Percentiles rank a stretch among this genome's conserved stretches.
phyloP scores from a whole-genome alignment of 2,888 invertebrate genomes.

The Phoenoteleia sp. region DNA sequence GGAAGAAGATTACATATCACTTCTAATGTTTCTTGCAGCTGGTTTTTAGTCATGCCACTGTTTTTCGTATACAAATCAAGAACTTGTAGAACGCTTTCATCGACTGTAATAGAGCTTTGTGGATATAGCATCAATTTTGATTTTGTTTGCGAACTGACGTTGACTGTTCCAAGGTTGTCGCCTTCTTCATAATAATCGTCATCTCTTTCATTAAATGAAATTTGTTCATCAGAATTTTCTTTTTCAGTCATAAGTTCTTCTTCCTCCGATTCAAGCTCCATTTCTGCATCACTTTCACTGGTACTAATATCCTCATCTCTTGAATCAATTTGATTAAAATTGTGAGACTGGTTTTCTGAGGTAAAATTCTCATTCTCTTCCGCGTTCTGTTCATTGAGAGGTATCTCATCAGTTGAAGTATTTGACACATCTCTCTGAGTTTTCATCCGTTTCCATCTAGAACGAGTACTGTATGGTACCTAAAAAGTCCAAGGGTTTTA shows the following conservation, averaged over 20 bases:
- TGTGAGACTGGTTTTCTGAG: too few species aligned
- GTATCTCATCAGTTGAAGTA: too few species aligned
- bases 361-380: too few species aligned
- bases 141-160: not conserved
- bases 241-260: too few species aligned
- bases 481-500: not conserved
- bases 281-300: too few species aligned
- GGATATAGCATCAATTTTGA: not conserved
- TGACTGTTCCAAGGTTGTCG: not conserved
- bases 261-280: too few species aligned
- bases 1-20: constrained; percentile 28
- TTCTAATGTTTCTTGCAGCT: not conserved
- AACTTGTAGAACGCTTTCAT: constrained; percentile 5
- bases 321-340: too few species aligned
- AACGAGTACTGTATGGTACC: constrained; percentile 14
- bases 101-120: not conserved
- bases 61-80: constrained; percentile 7
- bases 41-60: not conserved
- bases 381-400: too few species aligned
- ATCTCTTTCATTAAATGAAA: not conserved
- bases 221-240: too few species aligned
- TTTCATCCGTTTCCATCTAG: constrained; percentile 11
- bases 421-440: too few species aligned
- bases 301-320: too few species aligned
- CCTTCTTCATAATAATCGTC: not conserved